Percentiles rank a stretch among this genome's conserved stretches.
These are phyloP conservation scores for Urocyon cinereoargenteus DNA, from an alignment of 2,797 vertebrate species.

Conservation along the genomic window DNA sequence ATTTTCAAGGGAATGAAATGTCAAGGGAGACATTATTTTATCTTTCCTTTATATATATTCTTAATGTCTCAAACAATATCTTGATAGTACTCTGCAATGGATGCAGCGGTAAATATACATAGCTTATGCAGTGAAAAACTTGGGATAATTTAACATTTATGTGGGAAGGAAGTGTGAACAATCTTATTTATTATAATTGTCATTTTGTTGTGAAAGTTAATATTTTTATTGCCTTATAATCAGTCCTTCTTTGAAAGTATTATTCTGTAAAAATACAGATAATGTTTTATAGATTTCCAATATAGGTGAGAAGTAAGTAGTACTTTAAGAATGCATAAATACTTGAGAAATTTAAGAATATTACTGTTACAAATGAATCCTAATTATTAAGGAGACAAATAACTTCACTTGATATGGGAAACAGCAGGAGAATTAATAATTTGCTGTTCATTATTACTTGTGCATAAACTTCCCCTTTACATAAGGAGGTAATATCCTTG, in stretches of 20 bases:
- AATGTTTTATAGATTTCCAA: constrained; percentile 13
- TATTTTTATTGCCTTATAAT: constrained; percentile 10
- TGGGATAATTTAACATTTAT: constrained; percentile 38
- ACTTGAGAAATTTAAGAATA: not conserved
- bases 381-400: not conserved
- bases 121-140: not conserved
- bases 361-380: not conserved
- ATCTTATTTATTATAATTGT: not conserved
- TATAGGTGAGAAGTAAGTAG: not conserved
- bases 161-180: not conserved
- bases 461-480: not conserved
- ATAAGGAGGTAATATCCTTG: not conserved
- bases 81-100: not conserved
- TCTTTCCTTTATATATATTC: not conserved
- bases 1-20: constrained; percentile 1
- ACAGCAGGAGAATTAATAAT: not conserved
- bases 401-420: not conserved
- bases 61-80: not conserved
- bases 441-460: not conserved
- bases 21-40: not conserved
- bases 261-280: not conserved
- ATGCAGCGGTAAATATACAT: not conserved
- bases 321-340: constrained; percentile 27
- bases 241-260: constrained; percentile 3
- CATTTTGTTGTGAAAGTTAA: constrained; percentile 37